phyloP scores from a whole-genome alignment of 2,888 invertebrate species.

The Agelastica alni region DNA sequence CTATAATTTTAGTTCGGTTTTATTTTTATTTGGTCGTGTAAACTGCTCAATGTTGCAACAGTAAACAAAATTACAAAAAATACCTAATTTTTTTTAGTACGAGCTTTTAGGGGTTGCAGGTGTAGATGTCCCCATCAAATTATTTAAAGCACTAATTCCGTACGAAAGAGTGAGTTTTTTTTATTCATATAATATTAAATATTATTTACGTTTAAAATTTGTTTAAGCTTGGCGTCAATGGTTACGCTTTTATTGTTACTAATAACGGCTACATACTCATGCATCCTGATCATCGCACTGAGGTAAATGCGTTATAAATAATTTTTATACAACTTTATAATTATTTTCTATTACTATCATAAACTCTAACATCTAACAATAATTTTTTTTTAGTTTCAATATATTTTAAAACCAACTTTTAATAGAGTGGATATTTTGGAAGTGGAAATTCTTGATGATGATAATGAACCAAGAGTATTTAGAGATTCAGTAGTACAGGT shows the following conservation, averaged over 20 bases:
- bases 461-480: constrained; percentile 74
- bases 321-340: too few relatives aligned
- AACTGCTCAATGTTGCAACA: too few relatives aligned
- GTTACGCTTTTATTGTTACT: constrained; percentile 94
- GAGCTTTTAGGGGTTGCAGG: constrained; percentile 95
- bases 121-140: constrained; percentile 90
- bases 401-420: constrained; percentile 90
- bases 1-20: too few relatives aligned
- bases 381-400: constrained; percentile 44
- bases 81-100: constrained; percentile 35
- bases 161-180: constrained; percentile 76
- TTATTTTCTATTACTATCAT: too few relatives aligned
- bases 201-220: not conserved
- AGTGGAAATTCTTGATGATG: constrained; percentile 77
- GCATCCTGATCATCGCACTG: constrained; percentile 93
- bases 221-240: constrained; percentile 88
- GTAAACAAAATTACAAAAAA: too few relatives aligned
- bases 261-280: constrained; percentile 95
- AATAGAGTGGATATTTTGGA: constrained; percentile 96
- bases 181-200: not conserved
- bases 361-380: too few relatives aligned
- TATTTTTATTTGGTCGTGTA: too few relatives aligned
- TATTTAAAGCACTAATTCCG: constrained; percentile 85
- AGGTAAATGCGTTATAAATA: too few relatives aligned
- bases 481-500: constrained; percentile 60